Percentiles rank a stretch among this genome's conserved stretches.
These are phyloP conservation scores for Girardia tigrina DNA, from an alignment of 2,888 invertebrate genomes.

Conservation along the genomic window DNA sequence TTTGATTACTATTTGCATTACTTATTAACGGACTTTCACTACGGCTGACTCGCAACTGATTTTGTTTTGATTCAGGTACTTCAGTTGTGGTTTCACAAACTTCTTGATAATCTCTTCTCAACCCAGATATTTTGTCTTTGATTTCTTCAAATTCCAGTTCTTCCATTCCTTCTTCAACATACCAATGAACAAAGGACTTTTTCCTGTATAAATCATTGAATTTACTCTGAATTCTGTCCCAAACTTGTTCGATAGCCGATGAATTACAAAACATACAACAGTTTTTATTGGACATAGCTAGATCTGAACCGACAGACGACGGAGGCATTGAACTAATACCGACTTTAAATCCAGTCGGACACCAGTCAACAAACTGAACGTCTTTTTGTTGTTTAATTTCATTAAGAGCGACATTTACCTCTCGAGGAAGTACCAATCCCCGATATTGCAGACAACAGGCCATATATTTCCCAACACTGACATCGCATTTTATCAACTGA, in stretches of 20 bases:
- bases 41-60: no score
- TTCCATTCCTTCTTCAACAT: conserved; percentile 30
- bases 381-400: neutral
- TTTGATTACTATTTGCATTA: no score
- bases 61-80: no score
- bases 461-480: conserved; percentile 25
- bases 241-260: conserved; percentile 24
- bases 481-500: conserved; percentile 24
- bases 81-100: neutral
- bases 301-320: neutral
- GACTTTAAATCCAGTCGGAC: conserved; percentile 32
- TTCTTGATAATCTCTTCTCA: conserved; percentile 31
- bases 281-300: neutral
- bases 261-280: conserved; percentile 5
- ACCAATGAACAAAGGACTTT: conserved; percentile 31
- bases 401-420: neutral
- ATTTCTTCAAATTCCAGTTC: neutral
- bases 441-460: conserved; percentile 23
- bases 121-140: conserved; percentile 25
- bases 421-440: conserved; percentile 1
- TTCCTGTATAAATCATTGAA: neutral
- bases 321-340: conserved; percentile 15
- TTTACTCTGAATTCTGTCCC: neutral
- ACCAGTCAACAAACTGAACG: conserved; percentile 31
- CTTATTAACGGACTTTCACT: no score